Evolutionary conservation across 2,797 vertebrate species (phyloP), one percentile per base, ranked within the genome.

Genomic region (Glossophaga mutica): DNA sequence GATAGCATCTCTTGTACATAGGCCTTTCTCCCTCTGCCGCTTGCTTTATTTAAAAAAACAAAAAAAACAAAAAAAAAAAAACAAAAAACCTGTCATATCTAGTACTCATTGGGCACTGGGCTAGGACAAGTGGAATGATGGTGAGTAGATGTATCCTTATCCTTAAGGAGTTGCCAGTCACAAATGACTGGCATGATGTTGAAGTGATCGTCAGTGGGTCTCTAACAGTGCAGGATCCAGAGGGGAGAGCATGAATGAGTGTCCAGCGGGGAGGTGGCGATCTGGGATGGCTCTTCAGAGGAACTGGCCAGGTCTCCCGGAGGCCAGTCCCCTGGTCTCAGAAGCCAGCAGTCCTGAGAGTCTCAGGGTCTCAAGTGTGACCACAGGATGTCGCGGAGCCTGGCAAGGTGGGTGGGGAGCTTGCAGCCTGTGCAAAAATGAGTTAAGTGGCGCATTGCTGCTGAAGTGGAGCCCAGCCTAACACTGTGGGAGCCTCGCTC

Each of bases 371-470:
- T 22, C n/a, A 52, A 1, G 0, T n/a, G 2, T 52, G 34, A 48
- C 32, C 12, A 11, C 15, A 10, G 19, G 21, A 34, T 7, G 19
- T 86, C 18, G 0, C n/a, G 15, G n/a, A 26, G 29, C 32, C 84
- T 44, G 22, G 19, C 14, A 26, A 18, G 73, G 2, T 0, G 14
- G 18, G 24, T 0, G 14, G 39, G 50, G 84, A 77, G n/a, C 32
- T 6, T 11, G n/a, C 19, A 52, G 73, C 70, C 10, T 18, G 0
- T 37, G 24, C 15, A 10, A 10, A 78, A 34, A n/a, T 37, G n/a
- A 7, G 2, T 5, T 0, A 32, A 14, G 42, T 3, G 29, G 21
- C 0, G 0, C 15, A 0, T 32, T 19, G 42, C 34, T 37, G n/a
- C 5, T 0, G 24, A 59, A 42, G 19, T 9, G 10, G 19, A n/a